Evolutionary conservation across 2,797 vertebrate genomes (phyloP), one percentile per base, ranked within the genome.

Genomic region (Synaphobranchus kaupii): DNA sequence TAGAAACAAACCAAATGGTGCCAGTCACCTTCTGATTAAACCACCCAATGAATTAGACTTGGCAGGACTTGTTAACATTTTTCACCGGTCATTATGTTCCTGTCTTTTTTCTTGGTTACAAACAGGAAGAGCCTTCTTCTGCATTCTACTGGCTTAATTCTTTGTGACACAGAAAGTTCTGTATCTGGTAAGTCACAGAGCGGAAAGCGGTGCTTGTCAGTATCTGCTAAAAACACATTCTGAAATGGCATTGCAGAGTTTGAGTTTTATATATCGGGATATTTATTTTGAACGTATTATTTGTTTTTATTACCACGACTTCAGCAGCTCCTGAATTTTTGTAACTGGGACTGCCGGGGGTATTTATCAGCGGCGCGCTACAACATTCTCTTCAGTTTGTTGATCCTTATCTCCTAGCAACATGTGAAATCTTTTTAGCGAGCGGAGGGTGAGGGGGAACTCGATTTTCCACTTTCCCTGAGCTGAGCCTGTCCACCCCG

Each of bases 321-420:
- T 78, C 56, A 83, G 87, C 52, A 76, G 71, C 84, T 90, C 81
- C 73, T 87, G 86, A 84, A 58, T 84, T 85, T 86, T 80, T 83
- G 84, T 84, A 83, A 89, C 94, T 93, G 93, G 93, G 91, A 92
- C 92, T 94, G 63, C 88, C 85, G 44, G 87, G 93, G 88, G 92
- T 89, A 92, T 93, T 94, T 95, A 94, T 93, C 95, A 94, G 95
- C 94, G 92, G 95, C 94, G 92, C 90, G 93, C 92, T 93, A 87
- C 91, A 90, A 93, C 93, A 83, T 90, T 28, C 47, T 86, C 84
- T 90, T 85, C 31, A 80, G 95, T 94, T 94, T 95, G 92, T 95
- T 93, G 92, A 93, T 94, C 92, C 90, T 89, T 93, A 86, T 96
- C 95, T 94, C 90, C 86, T 83, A 95, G 92, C 93, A 94, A 94